Conservation (phyloP, 2,797 vertebrate species). For the Lacerta bilineata region DNA sequence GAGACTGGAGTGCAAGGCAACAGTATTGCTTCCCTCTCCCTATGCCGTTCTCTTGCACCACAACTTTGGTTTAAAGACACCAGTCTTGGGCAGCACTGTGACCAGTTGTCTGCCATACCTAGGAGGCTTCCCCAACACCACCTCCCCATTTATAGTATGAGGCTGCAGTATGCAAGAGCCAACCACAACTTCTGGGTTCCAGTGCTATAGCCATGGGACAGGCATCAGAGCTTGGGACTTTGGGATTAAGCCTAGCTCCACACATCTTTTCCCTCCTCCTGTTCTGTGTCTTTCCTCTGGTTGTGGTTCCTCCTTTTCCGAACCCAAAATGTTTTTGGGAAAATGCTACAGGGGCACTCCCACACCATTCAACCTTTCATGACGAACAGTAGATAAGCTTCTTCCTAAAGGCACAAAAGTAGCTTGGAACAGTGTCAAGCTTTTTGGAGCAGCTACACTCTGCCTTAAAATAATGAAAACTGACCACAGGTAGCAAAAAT, state of each 20-base stretch:
- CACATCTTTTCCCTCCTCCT: neutral
- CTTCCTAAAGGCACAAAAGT: constrained; percentile 11
- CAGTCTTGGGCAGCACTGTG: neutral
- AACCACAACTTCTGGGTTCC: neutral
- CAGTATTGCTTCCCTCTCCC: neutral
- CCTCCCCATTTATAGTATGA: neutral
- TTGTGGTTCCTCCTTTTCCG: neutral
- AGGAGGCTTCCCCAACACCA: neutral
- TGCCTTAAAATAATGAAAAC: neutral
- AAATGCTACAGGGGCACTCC: neutral
- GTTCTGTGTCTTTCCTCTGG: neutral
- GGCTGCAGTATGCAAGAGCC: neutral
- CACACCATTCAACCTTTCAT: neutral
- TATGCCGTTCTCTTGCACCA: neutral
- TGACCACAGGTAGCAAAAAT: neutral
- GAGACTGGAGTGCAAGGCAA: constrained; percentile 24
- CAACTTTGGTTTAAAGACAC: constrained; percentile 15
- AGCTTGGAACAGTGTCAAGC: neutral
- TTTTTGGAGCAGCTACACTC: neutral
- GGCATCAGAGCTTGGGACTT: neutral
- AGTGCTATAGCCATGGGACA: neutral
- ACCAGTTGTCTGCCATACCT: neutral
- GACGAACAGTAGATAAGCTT: neutral
- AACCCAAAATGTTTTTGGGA: neutral
- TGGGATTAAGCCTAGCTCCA: neutral